These are phyloP conservation scores for Lepetodrilus schrolli DNA, from an alignment of 2,888 invertebrate species.

Conservation along the genomic window DNA sequence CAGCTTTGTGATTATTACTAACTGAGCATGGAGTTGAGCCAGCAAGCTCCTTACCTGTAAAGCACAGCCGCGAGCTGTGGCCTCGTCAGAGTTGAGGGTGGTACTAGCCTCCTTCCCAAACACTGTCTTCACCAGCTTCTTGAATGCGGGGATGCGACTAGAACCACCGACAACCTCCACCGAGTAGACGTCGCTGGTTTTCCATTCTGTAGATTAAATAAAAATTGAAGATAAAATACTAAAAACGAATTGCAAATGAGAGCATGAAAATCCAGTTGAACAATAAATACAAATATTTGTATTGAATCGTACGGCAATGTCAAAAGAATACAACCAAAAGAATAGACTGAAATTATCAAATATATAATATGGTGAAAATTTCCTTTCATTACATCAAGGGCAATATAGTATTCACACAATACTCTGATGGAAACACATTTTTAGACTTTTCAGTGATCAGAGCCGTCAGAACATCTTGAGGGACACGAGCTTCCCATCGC, in stretches of 20 bases:
- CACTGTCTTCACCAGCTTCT: slow-evolving; percentile 89
- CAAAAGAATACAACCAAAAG: too few relatives aligned
- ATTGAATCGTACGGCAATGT: too few relatives aligned
- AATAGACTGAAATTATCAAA: too few relatives aligned
- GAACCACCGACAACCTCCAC: slow-evolving; percentile 98
- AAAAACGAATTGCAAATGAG: not conserved
- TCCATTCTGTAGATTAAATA: slow-evolving; percentile 80
- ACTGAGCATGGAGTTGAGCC: too few relatives aligned
- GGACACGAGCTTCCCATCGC: not conserved
- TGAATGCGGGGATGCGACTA: slow-evolving; percentile 93
- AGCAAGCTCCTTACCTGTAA: slow-evolving; percentile 80
- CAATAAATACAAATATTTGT: too few relatives aligned
- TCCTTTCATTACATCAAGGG: too few relatives aligned
- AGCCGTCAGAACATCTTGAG: slow-evolving; percentile 7
- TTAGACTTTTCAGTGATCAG: slow-evolving; percentile 27
- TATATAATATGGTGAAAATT: too few relatives aligned
- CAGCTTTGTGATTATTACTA: too few relatives aligned
- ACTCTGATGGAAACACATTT: too few relatives aligned
- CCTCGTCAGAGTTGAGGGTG: slow-evolving; percentile 95
- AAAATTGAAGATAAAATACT: slow-evolving; percentile 42
- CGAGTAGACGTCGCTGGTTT: slow-evolving; percentile 89
- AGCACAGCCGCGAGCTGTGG: slow-evolving; percentile 96
- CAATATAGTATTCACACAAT: too few relatives aligned
- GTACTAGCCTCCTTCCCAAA: slow-evolving; percentile 89
- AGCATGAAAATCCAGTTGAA: too few relatives aligned